Percentiles rank a stretch among this genome's conserved stretches.
Evolutionary conservation across 1,140 invertebrate species (phyloP).

Genomic region (Micrasema minimum): DNA sequence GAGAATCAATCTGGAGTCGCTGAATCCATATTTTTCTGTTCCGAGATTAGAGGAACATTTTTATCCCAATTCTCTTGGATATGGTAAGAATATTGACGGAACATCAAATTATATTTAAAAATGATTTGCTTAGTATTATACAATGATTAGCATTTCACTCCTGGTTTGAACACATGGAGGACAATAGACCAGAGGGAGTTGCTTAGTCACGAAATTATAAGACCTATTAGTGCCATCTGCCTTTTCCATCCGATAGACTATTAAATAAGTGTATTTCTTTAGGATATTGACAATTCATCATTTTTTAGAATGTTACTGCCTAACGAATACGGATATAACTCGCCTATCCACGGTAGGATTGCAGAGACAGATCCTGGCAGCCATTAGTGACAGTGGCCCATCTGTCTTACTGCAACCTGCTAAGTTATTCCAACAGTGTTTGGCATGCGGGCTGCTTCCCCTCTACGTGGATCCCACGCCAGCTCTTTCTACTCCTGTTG

Average conservation of each 20-base stretch:
- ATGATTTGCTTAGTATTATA: too few species aligned
- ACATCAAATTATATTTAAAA: slow-evolving; percentile 48
- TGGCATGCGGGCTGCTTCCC: slow-evolving; percentile 73
- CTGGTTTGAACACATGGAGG: too few species aligned
- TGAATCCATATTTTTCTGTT: slow-evolving; percentile 61
- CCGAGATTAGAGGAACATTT: slow-evolving; percentile 79
- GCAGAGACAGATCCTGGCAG: slow-evolving; percentile 73
- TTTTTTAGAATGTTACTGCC: slow-evolving; percentile 63
- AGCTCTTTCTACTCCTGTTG: slow-evolving; percentile 56
- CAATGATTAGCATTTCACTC: too few species aligned
- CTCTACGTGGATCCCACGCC: slow-evolving; percentile 66
- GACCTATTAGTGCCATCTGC: too few species aligned
- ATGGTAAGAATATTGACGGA: too few species aligned
- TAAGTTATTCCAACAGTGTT: slow-evolving; percentile 71
- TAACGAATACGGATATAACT: slow-evolving; percentile 65
- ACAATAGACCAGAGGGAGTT: too few species aligned
- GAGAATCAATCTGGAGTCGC: slow-evolving; percentile 56
- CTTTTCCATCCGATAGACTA: too few species aligned
- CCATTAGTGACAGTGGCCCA: slow-evolving; percentile 72
- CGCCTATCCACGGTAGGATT: slow-evolving; percentile 71
- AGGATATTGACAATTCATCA: too few species aligned
- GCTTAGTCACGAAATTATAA: too few species aligned
- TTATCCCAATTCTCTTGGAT: slow-evolving; percentile 82
- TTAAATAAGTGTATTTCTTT: too few species aligned
- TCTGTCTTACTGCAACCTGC: slow-evolving; percentile 75